Base-by-base conservation (phyloP, 2,888 invertebrate genomes). In the Chloromyia formosa region DNA sequence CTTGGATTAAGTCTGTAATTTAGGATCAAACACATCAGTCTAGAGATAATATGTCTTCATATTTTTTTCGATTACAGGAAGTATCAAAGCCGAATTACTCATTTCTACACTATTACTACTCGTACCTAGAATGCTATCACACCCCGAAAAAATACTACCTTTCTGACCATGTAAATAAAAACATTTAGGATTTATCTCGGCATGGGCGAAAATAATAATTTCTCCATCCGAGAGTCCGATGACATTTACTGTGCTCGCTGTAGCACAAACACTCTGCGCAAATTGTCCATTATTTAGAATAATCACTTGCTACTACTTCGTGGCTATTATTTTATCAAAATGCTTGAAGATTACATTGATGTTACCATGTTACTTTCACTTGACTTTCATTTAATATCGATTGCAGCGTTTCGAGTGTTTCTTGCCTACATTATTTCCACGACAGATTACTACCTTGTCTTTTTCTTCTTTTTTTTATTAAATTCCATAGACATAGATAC, bases 311-410 rank as follows among this genome's bases (percentile, higher is more conserved):
- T 56, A 56, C 22, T 4, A 2, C 54, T 54, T 54, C 7, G 7
- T 42, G 5, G 42, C 42, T 42, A n/a, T n/a, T 54, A n/a, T 54
- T 16, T 54, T 56, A 20, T 20, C 56, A 56, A 16, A 20, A 16
- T 10, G 2, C 56, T 56, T 56, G 20, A 56, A 18, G 10, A 18
- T 56, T 20, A 56, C 18, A 16, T 16, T 10, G 18, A 10, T 56
- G 56, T 10, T 22, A 18, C 56, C 5, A 18, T 20, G 20, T 56
- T 56, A 56, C 56, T 56, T 56, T 56, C 56, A 18, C 56, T 56
- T 10, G 16, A 56, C 56, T 56, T 56, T 56, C 56, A 20, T 20
- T 56, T 20, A 56, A 20, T 56, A 20, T 22, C 22, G 18, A 56
- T 56, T 56, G 22, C 22, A 20, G 16, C 18, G 22, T 56, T 56